These are phyloP conservation scores for Mormyrus proboscirostris DNA, from an alignment of 2,797 vertebrate genomes.

Conservation along the genomic window DNA sequence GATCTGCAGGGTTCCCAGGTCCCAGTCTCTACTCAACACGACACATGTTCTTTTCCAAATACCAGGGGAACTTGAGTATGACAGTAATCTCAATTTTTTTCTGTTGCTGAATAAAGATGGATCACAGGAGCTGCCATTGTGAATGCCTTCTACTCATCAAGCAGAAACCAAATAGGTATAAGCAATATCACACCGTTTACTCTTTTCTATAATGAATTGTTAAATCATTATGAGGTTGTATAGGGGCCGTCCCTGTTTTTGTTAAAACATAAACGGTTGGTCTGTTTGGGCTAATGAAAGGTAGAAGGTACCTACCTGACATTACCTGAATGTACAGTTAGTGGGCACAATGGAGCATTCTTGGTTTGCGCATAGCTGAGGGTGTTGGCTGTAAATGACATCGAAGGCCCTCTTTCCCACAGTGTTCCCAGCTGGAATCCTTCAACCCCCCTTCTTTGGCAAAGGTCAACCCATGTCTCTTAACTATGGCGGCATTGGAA, in stretches of 20 bases:
- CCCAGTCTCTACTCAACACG: background rate
- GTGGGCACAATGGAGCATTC: no score
- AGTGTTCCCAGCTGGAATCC: conserved; percentile 94
- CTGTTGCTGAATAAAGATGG: conserved; percentile 65
- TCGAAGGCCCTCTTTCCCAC: conserved; percentile 19
- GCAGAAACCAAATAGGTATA: conserved; percentile 93
- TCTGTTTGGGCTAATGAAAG: background rate
- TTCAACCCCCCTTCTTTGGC: conserved; percentile 92
- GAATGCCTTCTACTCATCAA: conserved; percentile 91
- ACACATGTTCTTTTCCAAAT: background rate
- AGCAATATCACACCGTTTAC: background rate
- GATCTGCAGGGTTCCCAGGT: background rate
- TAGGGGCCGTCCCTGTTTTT: background rate
- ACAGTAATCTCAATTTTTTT: background rate
- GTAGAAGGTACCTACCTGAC: background rate
- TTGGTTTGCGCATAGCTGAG: background rate
- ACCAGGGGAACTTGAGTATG: background rate
- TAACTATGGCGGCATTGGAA: conserved; percentile 90
- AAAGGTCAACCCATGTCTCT: conserved; percentile 80
- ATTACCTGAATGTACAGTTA: background rate
- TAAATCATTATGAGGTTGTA: background rate
- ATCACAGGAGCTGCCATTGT: conserved; percentile 89
- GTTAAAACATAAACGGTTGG: background rate
- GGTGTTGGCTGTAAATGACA: background rate
- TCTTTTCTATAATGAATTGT: background rate